Percentiles rank a stretch among this genome's conserved stretches.
phyloP scores from a whole-genome alignment of 2,888 invertebrate species.

The Trachelus iudaicus region DNA sequence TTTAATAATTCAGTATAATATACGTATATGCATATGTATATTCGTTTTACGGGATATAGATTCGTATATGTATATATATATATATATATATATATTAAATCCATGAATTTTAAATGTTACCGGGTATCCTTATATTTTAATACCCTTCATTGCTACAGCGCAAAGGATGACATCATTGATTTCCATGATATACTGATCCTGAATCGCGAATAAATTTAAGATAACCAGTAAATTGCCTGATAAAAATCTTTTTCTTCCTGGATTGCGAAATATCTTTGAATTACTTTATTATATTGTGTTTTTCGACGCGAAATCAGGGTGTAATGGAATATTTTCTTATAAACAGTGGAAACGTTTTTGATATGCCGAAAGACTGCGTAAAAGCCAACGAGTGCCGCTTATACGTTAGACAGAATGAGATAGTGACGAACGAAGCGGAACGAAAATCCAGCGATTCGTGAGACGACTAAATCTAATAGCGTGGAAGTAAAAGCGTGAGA shows the following conservation, averaged over 20 bases:
- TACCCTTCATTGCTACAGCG: not conserved
- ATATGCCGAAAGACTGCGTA: not conserved
- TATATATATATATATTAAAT: not conserved
- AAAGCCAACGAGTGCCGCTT: not conserved
- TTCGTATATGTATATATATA: not conserved
- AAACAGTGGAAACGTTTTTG: not conserved
- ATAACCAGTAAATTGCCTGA: not conserved
- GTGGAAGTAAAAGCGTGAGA: not conserved
- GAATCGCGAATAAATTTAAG: not conserved
- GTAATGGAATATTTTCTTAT: not conserved
- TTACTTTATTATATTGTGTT: not conserved
- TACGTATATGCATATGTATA: too few species aligned
- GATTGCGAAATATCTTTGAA: not conserved
- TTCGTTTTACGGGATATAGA: too few species aligned
- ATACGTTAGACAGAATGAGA: not conserved
- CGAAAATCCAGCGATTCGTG: not conserved
- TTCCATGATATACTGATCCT: not conserved
- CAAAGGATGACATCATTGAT: not conserved
- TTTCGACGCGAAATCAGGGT: not conserved
- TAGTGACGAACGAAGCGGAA: not conserved
- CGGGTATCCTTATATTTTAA: not conserved
- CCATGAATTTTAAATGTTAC: not conserved
- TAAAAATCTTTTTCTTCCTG: not conserved
- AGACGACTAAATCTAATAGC: not conserved
- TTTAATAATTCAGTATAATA: not conserved